Base-by-base conservation (phyloP, 1,140 invertebrate species). In the Trypoxylus dichotomus region DNA sequence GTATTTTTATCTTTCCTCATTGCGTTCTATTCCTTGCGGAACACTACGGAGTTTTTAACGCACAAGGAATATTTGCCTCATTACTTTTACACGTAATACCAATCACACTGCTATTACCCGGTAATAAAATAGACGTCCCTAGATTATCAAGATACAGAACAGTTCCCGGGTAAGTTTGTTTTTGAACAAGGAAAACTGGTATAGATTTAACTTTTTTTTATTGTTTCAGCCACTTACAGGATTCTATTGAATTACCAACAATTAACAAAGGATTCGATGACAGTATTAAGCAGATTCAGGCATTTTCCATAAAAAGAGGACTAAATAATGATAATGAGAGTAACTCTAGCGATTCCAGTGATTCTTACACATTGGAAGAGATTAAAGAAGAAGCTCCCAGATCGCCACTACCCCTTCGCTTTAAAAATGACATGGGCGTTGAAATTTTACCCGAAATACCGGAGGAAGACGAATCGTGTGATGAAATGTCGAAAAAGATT, bases 401-500 rank as follows among this genome's bases (percentile, higher is more conserved):
- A 5, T 47, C 25, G 0, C 41, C 25, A 8, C 42, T 42, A 75
- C 43, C n/a, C 10, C 6, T 75, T 10, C 74, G 74, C 10, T 42
- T 75, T 7, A 75, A 75, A 13, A 75, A 41, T 25, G 43, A 75
- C 15, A 75, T 75, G 74, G 74, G 74, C 15, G 74, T 75, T 15
- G 74, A 75, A 58, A 75, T 75, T 6, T 75, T 75, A 24, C 74
- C 74, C 1, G 27, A 75, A 75, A 83, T 83, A 27, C 82, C 81
- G 2, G 82, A 83, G 80, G 82, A 82, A 80, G 78, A 78, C 41
- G 82, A 83, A 32, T 63, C 77, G n/a, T 76, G 79, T 43, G 77
- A 79, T 19, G 68, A 79, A 24, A 27, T n/a, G 75, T 54, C 79
- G 80, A 42, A 42, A 63, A 37, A 83, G 21, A 29, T 75, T 8